Evolutionary conservation across 53 echinoderm and acorn worm species (phyloP).

Genomic region (Zoroaster sp.): DNA sequence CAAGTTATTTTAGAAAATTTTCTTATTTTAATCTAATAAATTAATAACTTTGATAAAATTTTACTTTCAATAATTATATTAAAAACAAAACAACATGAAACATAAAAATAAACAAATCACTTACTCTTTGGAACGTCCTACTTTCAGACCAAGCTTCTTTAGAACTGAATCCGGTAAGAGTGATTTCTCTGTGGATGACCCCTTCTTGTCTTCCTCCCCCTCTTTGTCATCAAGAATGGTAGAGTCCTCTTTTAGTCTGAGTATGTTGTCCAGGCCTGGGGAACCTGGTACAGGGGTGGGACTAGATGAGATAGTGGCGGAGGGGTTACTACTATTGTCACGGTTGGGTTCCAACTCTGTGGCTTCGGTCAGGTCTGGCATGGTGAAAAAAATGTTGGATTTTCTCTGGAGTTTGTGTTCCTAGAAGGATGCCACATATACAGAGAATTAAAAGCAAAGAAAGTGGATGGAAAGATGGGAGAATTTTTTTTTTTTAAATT

Average conservation of each 20-base stretch:
- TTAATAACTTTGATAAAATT: too few relatives aligned
- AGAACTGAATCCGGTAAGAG: slow-evolving; percentile 34
- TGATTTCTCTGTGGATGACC: slow-evolving; percentile 7
- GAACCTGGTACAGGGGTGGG: slow-evolving; percentile 39
- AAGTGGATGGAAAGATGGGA: background rate
- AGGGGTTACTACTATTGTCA: slow-evolving; percentile 18
- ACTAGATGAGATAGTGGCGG: background rate
- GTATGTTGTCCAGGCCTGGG: slow-evolving; percentile 1
- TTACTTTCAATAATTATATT: background rate
- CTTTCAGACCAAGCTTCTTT: slow-evolving; percentile 15
- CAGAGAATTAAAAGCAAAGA: background rate
- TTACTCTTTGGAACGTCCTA: slow-evolving; percentile 20
- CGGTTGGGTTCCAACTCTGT: slow-evolving; percentile 65
- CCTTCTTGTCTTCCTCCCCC: slow-evolving; percentile 26
- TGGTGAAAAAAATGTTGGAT: slow-evolving; percentile 55
- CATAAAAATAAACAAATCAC: background rate
- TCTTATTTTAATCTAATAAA: too few relatives aligned
- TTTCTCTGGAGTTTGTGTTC: slow-evolving; percentile 80
- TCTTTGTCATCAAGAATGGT: slow-evolving; percentile 9
- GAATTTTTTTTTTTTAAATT: background rate
- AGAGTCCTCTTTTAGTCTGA: slow-evolving; percentile 1
- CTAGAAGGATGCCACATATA: slow-evolving; percentile 27
- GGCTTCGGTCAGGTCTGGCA: slow-evolving; percentile 89
- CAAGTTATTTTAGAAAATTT: too few relatives aligned
- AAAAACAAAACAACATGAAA: too few relatives aligned